Conservation (phyloP, 2,888 invertebrate genomes). For the Eretmocerus hayati region DNA sequence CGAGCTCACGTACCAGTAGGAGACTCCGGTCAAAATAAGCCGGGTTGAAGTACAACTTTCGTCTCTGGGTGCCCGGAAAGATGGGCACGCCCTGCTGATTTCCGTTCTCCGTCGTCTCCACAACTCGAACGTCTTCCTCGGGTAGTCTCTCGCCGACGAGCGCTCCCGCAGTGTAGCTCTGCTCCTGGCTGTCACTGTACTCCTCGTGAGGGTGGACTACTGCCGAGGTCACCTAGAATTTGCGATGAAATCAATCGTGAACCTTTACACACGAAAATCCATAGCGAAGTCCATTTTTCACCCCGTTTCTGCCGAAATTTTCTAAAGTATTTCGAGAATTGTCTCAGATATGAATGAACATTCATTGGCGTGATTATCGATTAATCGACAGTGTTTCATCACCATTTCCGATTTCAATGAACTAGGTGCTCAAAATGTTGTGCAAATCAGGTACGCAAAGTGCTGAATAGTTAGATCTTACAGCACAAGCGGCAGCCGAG, state of each 20-base stretch:
- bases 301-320: too few relatives aligned
- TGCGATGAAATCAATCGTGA: too few relatives aligned
- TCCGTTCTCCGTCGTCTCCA: conserved; percentile 65
- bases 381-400: too few relatives aligned
- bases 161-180: conserved; percentile 39
- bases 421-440: too few relatives aligned
- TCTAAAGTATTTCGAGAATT: too few relatives aligned
- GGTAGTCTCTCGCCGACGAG: conserved; percentile 61
- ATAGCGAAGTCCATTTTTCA: too few relatives aligned
- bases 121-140: conserved; percentile 77
- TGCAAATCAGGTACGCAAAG: too few relatives aligned
- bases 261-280: too few relatives aligned
- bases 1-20: conserved; percentile 55
- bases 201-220: conserved; percentile 59
- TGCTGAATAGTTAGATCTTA: too few relatives aligned
- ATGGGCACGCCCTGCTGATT: conserved; percentile 39
- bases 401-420: too few relatives aligned
- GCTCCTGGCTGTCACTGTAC: conserved; percentile 38
- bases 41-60: conserved; percentile 82
- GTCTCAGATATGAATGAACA: too few relatives aligned
- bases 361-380: too few relatives aligned
- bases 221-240: conserved; percentile 63
- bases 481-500: conserved; percentile 1
- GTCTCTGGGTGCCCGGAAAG: conserved; percentile 58
- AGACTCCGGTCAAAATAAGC: conserved; percentile 86